A percentile compares a stretch with the other conserved stretches of the same genome.
These are phyloP conservation scores for Pavo muticus DNA, from an alignment of 2,113 vertebrate genomes.

Conservation along the genomic window DNA sequence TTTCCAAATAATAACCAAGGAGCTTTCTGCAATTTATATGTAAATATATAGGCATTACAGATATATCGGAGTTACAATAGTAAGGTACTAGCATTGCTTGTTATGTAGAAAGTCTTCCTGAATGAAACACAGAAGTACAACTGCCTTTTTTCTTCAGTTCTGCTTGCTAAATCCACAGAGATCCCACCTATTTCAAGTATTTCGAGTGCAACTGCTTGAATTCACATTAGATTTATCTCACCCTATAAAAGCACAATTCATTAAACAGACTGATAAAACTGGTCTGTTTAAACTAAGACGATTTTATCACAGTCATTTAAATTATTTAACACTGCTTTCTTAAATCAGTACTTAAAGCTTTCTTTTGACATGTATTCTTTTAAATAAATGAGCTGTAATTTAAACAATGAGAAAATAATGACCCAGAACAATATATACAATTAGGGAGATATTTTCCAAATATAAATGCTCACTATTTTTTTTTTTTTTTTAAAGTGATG, in stretches of 20 bases:
- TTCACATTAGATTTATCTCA: constrained; percentile 84
- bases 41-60: background rate
- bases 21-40: background rate
- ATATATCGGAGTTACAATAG: background rate
- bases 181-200: constrained; percentile 68
- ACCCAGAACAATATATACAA: constrained; percentile 70
- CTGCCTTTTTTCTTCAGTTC: constrained; percentile 13
- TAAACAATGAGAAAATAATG: constrained; percentile 77
- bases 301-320: constrained; percentile 86
- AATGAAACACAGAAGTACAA: constrained; percentile 43
- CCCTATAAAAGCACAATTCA: constrained; percentile 87
- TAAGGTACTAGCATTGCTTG: background rate
- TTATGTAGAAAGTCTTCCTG: background rate
- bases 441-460: constrained; percentile 69
- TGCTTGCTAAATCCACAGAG: constrained; percentile 31
- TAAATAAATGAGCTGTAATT: constrained; percentile 82
- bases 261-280: constrained; percentile 86
- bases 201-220: constrained; percentile 75
- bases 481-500: constrained; percentile 57
- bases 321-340: constrained; percentile 86
- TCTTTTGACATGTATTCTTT: constrained; percentile 82
- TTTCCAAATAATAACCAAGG: background rate
- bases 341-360: constrained; percentile 84
- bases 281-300: constrained; percentile 85
- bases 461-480: constrained; percentile 50